Percentiles rank a stretch among this genome's conserved stretches.
These are phyloP conservation scores for Neoseiulus cucumeris DNA, from an alignment of 1,140 invertebrate species.

Conservation along the genomic window DNA sequence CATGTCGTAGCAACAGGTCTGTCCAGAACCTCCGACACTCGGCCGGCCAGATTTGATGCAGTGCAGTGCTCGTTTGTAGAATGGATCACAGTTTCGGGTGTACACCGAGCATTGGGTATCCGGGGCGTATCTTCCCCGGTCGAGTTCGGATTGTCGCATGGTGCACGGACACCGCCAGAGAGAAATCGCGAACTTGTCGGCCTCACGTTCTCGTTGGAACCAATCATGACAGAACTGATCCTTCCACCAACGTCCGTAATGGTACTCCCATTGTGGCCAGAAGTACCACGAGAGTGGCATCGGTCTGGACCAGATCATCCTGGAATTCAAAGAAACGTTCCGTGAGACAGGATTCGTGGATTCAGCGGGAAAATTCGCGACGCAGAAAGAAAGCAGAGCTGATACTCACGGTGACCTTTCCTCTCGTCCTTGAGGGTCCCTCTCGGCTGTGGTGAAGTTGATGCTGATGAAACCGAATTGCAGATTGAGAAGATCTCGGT, in stretches of 20 bases:
- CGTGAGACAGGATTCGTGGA: no score
- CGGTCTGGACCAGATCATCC: conserved; percentile 65
- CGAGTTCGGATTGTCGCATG: conserved; percentile 63
- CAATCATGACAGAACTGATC: conserved; percentile 61
- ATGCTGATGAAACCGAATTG: conserved; percentile 75
- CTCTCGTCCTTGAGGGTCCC: conserved; percentile 37
- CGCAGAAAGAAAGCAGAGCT: no score
- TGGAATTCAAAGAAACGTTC: conserved; percentile 24
- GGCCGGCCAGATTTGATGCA: conserved; percentile 77
- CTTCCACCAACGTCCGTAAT: conserved; percentile 52
- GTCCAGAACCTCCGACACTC: conserved; percentile 68
- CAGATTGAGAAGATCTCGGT: conserved; percentile 41
- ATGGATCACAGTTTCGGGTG: conserved; percentile 68
- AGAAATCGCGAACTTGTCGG: conserved; percentile 67
- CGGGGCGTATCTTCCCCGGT: conserved; percentile 75
- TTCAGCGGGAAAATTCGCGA: no score
- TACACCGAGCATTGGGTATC: conserved; percentile 68
- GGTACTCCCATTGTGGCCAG: conserved; percentile 55
- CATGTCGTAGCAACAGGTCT: conserved; percentile 89
- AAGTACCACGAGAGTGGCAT: conserved; percentile 86
- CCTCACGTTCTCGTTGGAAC: conserved; percentile 61
- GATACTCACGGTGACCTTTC: conserved; percentile 53
- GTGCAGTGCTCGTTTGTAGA: conserved; percentile 64
- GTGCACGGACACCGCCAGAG: conserved; percentile 57
- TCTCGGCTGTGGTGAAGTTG: conserved; percentile 49